phyloP scores from a whole-genome alignment of 2,888 invertebrate genomes.

The Entomobrya proxima region DNA sequence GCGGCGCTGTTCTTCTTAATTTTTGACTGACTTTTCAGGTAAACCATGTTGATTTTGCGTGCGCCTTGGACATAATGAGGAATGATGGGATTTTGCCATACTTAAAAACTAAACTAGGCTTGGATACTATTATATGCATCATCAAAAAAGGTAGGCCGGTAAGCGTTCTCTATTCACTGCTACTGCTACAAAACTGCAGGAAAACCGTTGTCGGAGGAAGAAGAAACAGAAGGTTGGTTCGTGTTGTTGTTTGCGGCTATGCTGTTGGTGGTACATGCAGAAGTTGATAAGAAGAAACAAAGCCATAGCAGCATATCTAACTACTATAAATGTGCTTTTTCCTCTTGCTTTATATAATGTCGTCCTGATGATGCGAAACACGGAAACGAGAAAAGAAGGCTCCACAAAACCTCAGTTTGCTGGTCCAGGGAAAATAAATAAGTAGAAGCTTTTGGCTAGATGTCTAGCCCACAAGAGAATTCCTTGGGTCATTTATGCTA shows the following conservation, averaged over 20 bases:
- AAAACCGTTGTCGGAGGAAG: no score
- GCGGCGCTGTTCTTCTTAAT: neutral
- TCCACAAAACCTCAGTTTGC: neutral
- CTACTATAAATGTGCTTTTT: no score
- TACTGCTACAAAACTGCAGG: no score
- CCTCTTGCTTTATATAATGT: no score
- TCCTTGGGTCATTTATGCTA: neutral
- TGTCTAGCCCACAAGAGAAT: neutral
- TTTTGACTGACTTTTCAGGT: slow-evolving; percentile 66
- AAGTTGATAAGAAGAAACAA: no score
- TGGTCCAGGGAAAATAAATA: neutral
- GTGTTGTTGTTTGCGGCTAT: no score
- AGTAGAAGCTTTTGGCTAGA: neutral
- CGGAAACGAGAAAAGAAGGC: neutral
- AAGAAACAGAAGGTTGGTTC: no score
- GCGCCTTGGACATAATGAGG: slow-evolving; percentile 68
- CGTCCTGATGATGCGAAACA: neutral
- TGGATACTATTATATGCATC: slow-evolving; percentile 6
- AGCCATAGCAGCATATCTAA: no score
- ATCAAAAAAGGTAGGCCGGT: slow-evolving; percentile 4
- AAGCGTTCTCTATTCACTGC: no score
- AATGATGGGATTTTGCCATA: slow-evolving; percentile 64
- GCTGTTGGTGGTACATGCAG: no score
- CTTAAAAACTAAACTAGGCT: slow-evolving; percentile 18
- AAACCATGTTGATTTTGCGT: slow-evolving; percentile 71